phyloP scores from a whole-genome alignment of 2,113 vertebrate genomes.

The Neoarius graeffei region DNA sequence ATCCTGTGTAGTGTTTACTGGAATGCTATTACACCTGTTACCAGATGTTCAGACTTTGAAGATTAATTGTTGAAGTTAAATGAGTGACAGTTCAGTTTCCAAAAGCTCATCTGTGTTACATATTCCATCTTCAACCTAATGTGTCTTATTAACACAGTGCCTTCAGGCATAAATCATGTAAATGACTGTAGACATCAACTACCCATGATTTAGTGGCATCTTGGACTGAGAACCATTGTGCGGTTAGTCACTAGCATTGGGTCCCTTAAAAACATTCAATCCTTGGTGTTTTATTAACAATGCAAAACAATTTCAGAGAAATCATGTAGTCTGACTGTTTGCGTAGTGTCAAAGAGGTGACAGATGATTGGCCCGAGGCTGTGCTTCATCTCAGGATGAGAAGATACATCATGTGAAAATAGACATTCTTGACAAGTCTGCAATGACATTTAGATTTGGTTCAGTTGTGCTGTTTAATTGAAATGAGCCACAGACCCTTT shows the following conservation, averaged over 20 bases:
- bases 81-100: neutral
- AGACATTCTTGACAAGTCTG: neutral
- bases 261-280: neutral
- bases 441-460: neutral
- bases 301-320: neutral
- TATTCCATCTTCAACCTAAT: neutral
- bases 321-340: neutral
- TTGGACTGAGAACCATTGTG: neutral
- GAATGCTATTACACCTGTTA: neutral
- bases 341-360: neutral
- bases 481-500: neutral
- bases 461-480: neutral
- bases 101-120: neutral
- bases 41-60: neutral
- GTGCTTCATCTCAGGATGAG: neutral
- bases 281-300: neutral
- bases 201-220: neutral
- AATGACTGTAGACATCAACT: neutral
- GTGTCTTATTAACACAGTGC: neutral
- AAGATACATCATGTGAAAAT: neutral
- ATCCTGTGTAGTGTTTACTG: no score
- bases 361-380: neutral
- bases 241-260: neutral
- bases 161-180: slow-evolving; percentile 2
- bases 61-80: neutral